Evolutionary conservation across 2,797 vertebrate genomes (phyloP).

Genomic region (Tympanoctomys barrerae): DNA sequence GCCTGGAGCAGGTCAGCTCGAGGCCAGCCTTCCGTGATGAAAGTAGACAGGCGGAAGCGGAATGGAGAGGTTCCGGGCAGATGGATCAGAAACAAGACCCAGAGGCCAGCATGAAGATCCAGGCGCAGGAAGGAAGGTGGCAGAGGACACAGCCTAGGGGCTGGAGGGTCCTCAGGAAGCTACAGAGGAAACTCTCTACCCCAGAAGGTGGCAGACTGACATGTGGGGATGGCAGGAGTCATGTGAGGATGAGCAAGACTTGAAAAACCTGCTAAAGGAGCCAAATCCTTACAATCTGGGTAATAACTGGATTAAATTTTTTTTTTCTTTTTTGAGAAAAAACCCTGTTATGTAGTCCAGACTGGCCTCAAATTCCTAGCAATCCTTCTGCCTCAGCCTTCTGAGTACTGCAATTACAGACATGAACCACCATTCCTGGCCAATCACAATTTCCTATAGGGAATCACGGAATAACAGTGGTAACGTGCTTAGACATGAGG

Average conservation of each 20-base stretch:
- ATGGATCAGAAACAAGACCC: conserved; percentile 28
- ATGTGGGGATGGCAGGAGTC: not conserved
- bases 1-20: not conserved
- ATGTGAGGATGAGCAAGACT: not conserved
- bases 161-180: not conserved
- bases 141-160: not conserved
- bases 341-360: not conserved
- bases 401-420: not conserved
- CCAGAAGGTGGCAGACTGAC: not conserved
- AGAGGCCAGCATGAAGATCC: not conserved
- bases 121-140: not conserved
- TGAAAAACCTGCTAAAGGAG: not conserved
- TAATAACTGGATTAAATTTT: not conserved
- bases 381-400: not conserved
- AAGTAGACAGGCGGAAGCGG: not conserved
- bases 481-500: not conserved
- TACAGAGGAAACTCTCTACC: not conserved
- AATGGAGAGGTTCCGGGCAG: not conserved
- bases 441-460: not conserved
- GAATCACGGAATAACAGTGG: not conserved
- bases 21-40: not conserved
- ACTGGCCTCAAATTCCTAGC: not conserved
- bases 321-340: not conserved
- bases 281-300: not conserved
- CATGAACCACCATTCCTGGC: not conserved